Conservation (phyloP, 2,797 vertebrate species). For the Sebastes hubbsi region DNA sequence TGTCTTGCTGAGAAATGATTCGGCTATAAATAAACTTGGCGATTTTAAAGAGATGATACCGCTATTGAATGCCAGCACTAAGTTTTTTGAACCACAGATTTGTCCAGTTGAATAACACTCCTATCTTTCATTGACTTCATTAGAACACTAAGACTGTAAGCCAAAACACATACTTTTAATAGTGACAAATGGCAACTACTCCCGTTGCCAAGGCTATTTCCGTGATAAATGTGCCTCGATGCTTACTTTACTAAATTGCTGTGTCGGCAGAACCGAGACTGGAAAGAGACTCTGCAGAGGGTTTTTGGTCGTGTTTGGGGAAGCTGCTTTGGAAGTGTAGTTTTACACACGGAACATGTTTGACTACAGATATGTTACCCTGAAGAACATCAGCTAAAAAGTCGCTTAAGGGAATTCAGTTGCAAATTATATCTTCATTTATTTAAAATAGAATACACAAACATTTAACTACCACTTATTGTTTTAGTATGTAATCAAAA, state of each 20-base stretch:
- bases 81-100: conserved; percentile 14
- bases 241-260: conserved; percentile 54
- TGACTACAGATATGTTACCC: neutral
- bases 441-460: neutral
- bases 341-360: neutral
- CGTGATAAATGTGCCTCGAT: conserved; percentile 70
- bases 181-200: conserved; percentile 61
- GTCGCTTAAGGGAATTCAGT: neutral
- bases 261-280: conserved; percentile 43
- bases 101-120: conserved; percentile 19
- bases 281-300: conserved; percentile 33
- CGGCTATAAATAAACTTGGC: neutral
- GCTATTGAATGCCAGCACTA: neutral
- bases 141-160: conserved; percentile 41
- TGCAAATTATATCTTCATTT: neutral
- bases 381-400: neutral
- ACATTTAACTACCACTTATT: neutral
- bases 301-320: conserved; percentile 1
- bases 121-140: conserved; percentile 54
- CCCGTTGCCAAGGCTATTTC: conserved; percentile 57
- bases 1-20: neutral
- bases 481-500: no score
- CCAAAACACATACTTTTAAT: conserved; percentile 66
- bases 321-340: conserved; percentile 6
- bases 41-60: conserved; percentile 9